Percentiles rank a stretch among this genome's conserved stretches.
Evolutionary conservation across 2,113 vertebrate species (phyloP).

Genomic region (Chaetops frenatus): DNA sequence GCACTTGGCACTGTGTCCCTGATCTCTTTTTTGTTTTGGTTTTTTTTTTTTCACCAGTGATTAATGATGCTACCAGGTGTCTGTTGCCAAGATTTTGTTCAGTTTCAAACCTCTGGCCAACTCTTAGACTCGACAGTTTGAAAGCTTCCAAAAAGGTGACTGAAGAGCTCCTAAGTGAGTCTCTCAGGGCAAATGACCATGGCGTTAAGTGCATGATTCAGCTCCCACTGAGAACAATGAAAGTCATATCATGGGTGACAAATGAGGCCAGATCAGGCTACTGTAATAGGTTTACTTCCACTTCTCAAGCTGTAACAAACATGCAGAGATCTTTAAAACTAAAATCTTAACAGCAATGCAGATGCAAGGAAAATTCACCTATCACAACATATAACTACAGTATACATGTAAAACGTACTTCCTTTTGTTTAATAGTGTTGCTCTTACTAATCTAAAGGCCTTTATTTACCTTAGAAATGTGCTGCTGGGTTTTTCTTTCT

Average conservation of each 20-base stretch:
- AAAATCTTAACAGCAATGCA: background rate
- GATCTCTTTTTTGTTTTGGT: background rate
- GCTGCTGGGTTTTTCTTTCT: background rate
- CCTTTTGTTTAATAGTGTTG: background rate
- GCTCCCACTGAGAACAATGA: background rate
- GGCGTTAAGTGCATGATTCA: background rate
- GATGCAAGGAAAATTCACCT: background rate
- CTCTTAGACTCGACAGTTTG: background rate
- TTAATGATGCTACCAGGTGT: background rate
- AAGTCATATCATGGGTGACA: background rate
- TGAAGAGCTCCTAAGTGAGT: background rate
- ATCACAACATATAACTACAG: background rate
- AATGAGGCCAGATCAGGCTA: background rate
- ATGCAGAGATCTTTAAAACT: background rate
- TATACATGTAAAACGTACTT: background rate
- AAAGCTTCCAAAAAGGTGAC: background rate
- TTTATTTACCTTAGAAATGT: background rate
- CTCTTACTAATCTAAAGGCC: background rate
- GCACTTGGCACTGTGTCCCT: background rate
- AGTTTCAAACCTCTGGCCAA: background rate
- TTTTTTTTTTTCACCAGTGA: background rate
- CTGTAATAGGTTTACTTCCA: background rate
- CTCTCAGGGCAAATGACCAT: background rate
- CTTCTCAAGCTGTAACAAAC: background rate
- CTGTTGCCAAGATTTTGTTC: background rate